Evolutionary conservation across 2,888 invertebrate genomes (phyloP).

Genomic region (Scaptomyza reducta): DNA sequence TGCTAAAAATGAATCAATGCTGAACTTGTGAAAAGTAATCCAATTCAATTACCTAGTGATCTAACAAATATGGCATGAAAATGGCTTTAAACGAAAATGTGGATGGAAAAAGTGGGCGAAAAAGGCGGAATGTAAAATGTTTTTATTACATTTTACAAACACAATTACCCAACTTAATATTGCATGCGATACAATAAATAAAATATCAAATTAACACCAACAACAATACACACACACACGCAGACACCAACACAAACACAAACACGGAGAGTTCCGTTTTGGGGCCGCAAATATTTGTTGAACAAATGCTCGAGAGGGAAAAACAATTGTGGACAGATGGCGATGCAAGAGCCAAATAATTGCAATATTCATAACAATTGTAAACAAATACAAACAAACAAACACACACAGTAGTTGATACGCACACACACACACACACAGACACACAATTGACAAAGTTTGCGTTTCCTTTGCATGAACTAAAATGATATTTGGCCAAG

Average conservation of each 20-base stretch:
- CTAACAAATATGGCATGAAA: neutral
- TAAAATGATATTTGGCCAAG: conserved; percentile 53
- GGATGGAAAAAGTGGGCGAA: conserved; percentile 21
- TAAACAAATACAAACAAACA: conserved; percentile 41
- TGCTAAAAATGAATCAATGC: neutral
- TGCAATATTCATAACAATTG: conserved; percentile 77
- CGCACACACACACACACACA: conserved; percentile 18
- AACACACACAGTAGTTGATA: conserved; percentile 20
- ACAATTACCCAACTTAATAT: conserved; percentile 75
- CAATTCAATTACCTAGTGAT: conserved; percentile 19
- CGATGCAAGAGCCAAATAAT: conserved; percentile 71
- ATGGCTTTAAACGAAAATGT: neutral
- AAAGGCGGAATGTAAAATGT: neutral
- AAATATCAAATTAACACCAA: conserved; percentile 78
- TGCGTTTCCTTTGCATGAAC: conserved; percentile 64
- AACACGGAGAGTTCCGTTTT: conserved; percentile 14
- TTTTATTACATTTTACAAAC: conserved; percentile 49
- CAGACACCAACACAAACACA: too few relatives aligned
- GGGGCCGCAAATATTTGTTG: conserved; percentile 70
- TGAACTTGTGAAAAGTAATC: neutral
- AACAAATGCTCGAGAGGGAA: conserved; percentile 70
- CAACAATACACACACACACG: conserved; percentile 29
- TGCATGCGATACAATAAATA: conserved; percentile 71
- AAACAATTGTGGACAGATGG: conserved; percentile 66
- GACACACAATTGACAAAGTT: conserved; percentile 40